Evolutionary conservation across 1,140 invertebrate genomes (phyloP).

Genomic region (Euwallacea fornicatus): DNA sequence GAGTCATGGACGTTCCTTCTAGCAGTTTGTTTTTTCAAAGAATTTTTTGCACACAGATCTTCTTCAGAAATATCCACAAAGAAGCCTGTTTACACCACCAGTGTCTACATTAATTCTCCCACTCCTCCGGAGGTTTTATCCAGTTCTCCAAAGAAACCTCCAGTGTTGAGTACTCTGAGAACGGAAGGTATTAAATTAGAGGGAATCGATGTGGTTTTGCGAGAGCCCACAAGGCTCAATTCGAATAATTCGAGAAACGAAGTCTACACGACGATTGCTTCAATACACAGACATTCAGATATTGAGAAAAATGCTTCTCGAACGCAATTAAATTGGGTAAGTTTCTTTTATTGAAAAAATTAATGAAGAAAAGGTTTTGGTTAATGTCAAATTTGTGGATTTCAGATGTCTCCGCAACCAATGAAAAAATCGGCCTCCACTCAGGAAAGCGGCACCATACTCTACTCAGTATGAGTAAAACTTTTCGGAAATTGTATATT

Average conservation of each 20-base stretch:
- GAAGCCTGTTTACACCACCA: conserved; percentile 48
- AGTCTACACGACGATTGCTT: conserved; percentile 45
- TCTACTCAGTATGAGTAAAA: conserved; percentile 11
- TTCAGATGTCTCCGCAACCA: conserved; percentile 37
- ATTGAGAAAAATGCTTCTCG: conserved; percentile 23
- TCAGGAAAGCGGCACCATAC: conserved; percentile 13
- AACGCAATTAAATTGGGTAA: conserved; percentile 43
- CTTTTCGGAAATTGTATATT: conserved; percentile 26
- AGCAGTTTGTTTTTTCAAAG: no score
- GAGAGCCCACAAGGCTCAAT: conserved; percentile 12
- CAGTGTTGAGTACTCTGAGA: conserved; percentile 41
- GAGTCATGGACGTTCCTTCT: background rate
- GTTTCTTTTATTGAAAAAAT: background rate
- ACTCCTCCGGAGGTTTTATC: conserved; percentile 31
- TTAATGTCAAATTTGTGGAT: conserved; percentile 3
- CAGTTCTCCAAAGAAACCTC: conserved; percentile 37
- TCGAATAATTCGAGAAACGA: conserved; percentile 7
- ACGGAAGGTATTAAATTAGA: conserved; percentile 41
- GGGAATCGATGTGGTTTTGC: conserved; percentile 28
- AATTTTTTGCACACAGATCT: background rate
- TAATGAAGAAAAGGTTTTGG: background rate
- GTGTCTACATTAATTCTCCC: conserved; percentile 51
- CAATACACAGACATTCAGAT: conserved; percentile 46
- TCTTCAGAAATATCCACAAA: conserved; percentile 20
- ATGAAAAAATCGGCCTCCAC: conserved; percentile 21